phyloP scores from a whole-genome alignment of 1,140 invertebrate species.

The Parapsyche elsis region DNA sequence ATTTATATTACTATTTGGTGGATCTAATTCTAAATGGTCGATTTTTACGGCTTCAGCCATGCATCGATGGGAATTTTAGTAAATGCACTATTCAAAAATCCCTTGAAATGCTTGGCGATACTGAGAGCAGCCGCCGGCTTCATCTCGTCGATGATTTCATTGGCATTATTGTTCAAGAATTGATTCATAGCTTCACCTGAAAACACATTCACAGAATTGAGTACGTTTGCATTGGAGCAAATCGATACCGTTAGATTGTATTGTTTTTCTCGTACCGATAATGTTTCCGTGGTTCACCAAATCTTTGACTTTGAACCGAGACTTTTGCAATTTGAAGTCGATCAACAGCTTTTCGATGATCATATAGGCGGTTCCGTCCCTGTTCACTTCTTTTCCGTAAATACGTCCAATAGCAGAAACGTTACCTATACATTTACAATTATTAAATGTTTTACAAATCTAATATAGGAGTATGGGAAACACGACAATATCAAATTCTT shows the following conservation, averaged over 20 bases:
- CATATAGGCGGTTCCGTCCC: slow-evolving; percentile 73
- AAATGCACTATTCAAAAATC: slow-evolving; percentile 81
- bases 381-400: slow-evolving; percentile 73
- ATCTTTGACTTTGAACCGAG: slow-evolving; percentile 77
- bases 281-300: slow-evolving; percentile 79
- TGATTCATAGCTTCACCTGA: slow-evolving; percentile 83
- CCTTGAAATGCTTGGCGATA: slow-evolving; percentile 81
- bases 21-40: too few species aligned
- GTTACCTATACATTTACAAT: slow-evolving; percentile 67
- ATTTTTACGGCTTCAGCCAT: slow-evolving; percentile 72
- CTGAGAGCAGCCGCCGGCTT: slow-evolving; percentile 79
- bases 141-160: slow-evolving; percentile 87
- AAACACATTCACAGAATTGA: slow-evolving; percentile 52
- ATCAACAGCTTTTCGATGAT: slow-evolving; percentile 74
- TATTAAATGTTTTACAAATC: slow-evolving; percentile 1
- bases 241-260: neutral
- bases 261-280: slow-evolving; percentile 67
- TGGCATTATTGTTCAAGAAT: slow-evolving; percentile 85
- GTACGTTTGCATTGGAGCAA: neutral
- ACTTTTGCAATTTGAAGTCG: slow-evolving; percentile 77
- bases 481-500: slow-evolving; percentile 58
- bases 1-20: neutral
- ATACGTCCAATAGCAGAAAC: slow-evolving; percentile 76
- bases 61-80: slow-evolving; percentile 80
- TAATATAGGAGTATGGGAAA: neutral